Evolutionary conservation across 2,888 invertebrate species (phyloP).

Genomic region (Agriopis marginaria): DNA sequence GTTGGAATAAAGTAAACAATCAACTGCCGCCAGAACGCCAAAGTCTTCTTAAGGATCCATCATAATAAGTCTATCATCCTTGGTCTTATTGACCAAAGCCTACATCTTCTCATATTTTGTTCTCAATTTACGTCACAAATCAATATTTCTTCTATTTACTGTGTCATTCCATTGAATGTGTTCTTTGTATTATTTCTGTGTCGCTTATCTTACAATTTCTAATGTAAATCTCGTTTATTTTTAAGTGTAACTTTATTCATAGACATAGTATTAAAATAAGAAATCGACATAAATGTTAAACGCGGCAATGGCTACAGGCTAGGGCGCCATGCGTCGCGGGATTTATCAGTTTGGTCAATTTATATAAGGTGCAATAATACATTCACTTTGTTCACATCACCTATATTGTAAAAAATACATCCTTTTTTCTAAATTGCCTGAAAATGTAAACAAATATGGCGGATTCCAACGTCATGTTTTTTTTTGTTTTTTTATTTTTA

Average conservation of each 20-base stretch:
- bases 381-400: background rate
- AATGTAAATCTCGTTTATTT: slow-evolving; percentile 17
- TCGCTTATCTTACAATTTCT: slow-evolving; percentile 25
- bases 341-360: background rate
- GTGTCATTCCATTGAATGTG: slow-evolving; percentile 74
- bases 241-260: slow-evolving; percentile 10
- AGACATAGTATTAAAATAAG: slow-evolving; percentile 15
- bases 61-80: slow-evolving; percentile 24
- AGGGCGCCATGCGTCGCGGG: background rate
- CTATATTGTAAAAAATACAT: background rate
- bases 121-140: slow-evolving; percentile 56
- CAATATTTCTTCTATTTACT: slow-evolving; percentile 55
- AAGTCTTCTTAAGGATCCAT: no score
- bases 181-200: slow-evolving; percentile 50
- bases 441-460: background rate
- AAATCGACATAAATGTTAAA: background rate
- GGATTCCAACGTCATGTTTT: background rate
- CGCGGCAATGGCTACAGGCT: background rate
- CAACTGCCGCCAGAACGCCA: no score
- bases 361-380: background rate
- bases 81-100: slow-evolving; percentile 56
- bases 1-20: no score
- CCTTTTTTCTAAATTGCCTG: background rate
- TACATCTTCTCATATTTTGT: slow-evolving; percentile 31
- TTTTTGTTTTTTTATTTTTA: no score